Conservation (phyloP, 2,113 vertebrate genomes). For the Ictidomys tridecemlineatus region DNA sequence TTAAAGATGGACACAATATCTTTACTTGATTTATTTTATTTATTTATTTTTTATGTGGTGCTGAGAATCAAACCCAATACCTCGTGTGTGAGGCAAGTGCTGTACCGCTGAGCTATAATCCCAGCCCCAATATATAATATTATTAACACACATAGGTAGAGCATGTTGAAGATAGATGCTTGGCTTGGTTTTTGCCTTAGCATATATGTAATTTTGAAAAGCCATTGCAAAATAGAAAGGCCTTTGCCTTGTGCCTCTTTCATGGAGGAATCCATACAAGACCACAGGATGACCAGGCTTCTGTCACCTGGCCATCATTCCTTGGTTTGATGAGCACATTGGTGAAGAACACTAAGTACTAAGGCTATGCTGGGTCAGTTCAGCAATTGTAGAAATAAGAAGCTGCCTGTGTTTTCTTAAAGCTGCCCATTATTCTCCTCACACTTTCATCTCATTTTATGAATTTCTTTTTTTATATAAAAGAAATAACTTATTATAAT, state of each 20-base stretch:
- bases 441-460: background rate
- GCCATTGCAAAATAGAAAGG: background rate
- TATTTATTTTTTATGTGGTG: no score
- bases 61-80: no score
- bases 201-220: background rate
- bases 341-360: background rate
- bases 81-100: no score
- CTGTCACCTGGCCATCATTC: background rate
- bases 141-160: background rate
- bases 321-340: background rate
- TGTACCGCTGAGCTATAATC: no score
- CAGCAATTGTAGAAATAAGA: background rate
- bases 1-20: no score
- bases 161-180: background rate
- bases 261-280: background rate
- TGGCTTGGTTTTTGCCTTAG: background rate
- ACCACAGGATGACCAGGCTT: rapidly evolving
- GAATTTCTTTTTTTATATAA: background rate
- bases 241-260: background rate
- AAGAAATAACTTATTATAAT: no score
- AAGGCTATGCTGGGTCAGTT: rapidly evolving
- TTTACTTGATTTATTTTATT: no score
- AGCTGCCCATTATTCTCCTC: background rate
- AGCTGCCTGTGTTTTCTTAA: background rate
- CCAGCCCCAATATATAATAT: background rate